Evolutionary conservation across 2,113 vertebrate species (phyloP).

Genomic region (Carassius auratus): DNA sequence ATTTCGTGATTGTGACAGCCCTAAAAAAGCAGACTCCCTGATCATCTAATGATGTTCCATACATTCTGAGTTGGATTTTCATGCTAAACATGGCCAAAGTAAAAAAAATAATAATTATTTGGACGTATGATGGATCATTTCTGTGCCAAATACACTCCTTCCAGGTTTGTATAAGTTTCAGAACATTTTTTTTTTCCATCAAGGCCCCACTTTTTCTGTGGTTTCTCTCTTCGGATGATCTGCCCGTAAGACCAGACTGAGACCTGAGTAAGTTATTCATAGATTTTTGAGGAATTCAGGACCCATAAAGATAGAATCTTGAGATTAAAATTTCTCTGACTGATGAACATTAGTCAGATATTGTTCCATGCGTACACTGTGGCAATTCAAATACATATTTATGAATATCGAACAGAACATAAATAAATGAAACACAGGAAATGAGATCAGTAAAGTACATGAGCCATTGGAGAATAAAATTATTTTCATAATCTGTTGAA

Average conservation of each 20-base stretch:
- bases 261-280: conserved; percentile 43
- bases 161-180: too few species aligned
- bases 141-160: too few species aligned
- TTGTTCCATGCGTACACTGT: conserved; percentile 41
- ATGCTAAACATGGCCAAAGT: too few species aligned
- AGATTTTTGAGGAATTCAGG: conserved; percentile 50
- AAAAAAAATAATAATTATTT: too few species aligned
- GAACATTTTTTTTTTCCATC: too few species aligned
- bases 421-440: conserved; percentile 6
- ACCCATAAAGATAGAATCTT: conserved; percentile 28
- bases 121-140: too few species aligned
- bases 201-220: background rate
- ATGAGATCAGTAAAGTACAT: background rate
- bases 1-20: too few species aligned
- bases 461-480: conserved; percentile 11
- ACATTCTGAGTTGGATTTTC: too few species aligned
- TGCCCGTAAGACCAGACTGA: background rate
- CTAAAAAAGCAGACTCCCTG: too few species aligned
- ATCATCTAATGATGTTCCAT: too few species aligned
- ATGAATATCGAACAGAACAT: conserved; percentile 40
- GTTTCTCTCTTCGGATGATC: background rate
- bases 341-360: conserved; percentile 50
- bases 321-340: conserved; percentile 40
- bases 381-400: conserved; percentile 56
- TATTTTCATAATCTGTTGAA: conserved; percentile 35